These are phyloP conservation scores for Drosophila ercepeae DNA, from an alignment of 1,140 invertebrate genomes.

Conservation along the genomic window DNA sequence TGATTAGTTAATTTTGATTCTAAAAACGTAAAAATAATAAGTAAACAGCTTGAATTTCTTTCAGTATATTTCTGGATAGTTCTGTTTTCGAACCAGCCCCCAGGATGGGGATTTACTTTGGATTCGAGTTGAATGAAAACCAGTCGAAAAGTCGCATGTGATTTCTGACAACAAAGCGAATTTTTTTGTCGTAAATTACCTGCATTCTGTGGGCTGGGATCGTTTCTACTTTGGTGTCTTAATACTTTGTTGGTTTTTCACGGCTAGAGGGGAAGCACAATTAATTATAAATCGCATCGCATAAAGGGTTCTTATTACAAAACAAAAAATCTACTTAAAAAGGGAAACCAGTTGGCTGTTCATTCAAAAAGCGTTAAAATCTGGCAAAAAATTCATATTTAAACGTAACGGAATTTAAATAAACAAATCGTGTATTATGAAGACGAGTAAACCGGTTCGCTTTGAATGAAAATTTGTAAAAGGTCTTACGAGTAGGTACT, in stretches of 20 bases:
- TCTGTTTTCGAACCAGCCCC: constrained; percentile 9
- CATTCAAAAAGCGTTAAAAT: constrained; percentile 7
- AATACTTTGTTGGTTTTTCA: constrained; percentile 1
- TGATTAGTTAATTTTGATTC: too few relatives aligned
- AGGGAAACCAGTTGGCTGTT: constrained; percentile 30
- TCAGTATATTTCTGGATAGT: neutral
- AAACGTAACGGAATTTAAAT: constrained; percentile 1
- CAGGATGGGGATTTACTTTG: constrained; percentile 28
- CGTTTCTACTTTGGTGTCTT: neutral
- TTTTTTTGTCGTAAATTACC: constrained; percentile 48
- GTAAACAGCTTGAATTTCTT: neutral
- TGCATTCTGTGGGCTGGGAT: neutral
- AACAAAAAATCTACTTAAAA: constrained; percentile 4
- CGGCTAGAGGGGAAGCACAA: constrained; percentile 9
- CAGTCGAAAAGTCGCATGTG: constrained; percentile 35
- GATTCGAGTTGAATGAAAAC: neutral
- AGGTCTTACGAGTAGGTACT: neutral
- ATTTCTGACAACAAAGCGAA: constrained; percentile 42
- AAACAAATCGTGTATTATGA: neutral
- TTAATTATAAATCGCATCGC: constrained; percentile 4
- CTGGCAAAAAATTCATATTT: neutral
- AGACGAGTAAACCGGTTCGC: neutral
- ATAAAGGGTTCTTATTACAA: constrained; percentile 1
- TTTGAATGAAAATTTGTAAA: neutral
- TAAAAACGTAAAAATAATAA: too few relatives aligned